Evolutionary conservation across 2,113 vertebrate species (phyloP), one percentile per base, ranked within the genome.

Genomic region (Oenanthe melanoleuca): DNA sequence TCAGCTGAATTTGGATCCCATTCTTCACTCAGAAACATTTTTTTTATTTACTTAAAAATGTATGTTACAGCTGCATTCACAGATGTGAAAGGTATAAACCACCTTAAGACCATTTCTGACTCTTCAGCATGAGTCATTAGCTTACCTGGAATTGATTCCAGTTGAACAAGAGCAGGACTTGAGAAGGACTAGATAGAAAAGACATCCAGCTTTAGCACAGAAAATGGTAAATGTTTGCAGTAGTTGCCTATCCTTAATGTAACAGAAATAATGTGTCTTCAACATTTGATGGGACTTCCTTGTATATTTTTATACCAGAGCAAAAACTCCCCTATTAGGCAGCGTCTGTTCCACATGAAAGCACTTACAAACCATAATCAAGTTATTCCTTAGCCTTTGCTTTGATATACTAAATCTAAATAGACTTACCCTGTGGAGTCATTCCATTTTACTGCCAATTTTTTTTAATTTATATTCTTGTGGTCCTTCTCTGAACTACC

Each of bases 291-390:
- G 85, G 34, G 19, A 85, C 66, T 89, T 92, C 15, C 14, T 55
- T 92, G 33, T 69, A 47, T 72, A 29, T 91, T 88, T 93, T 84
- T 89, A 44, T 82, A 53, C 20, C 9, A 57, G n/a, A 92, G 57
- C 3, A 22, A 91, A 91, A 81, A 6, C 34, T 78, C 38, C 22
- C 45, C 44, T 90, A 6, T 91, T 86, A 86, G 38, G 47, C 47
- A 88, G 31, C n/a, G 31, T 73, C 63, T 42, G 11, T 88, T 96
- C 75, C 74, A 73, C 63, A 40, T 83, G 49, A 93, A 89, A 92
- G 75, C 75, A 80, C 85, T 95, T 94, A 93, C 17, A 93, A 91
- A 88, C 74, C 56, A 17, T 93, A 83, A 95, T 89, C 60, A 84
- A 74, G 69, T 96, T 80, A 93, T 69, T 83, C 52, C 52, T 74